Evolutionary conservation across 2,888 invertebrate species (phyloP), one percentile per base, ranked within the genome.

Genomic region (Hypomecis atomaria): DNA sequence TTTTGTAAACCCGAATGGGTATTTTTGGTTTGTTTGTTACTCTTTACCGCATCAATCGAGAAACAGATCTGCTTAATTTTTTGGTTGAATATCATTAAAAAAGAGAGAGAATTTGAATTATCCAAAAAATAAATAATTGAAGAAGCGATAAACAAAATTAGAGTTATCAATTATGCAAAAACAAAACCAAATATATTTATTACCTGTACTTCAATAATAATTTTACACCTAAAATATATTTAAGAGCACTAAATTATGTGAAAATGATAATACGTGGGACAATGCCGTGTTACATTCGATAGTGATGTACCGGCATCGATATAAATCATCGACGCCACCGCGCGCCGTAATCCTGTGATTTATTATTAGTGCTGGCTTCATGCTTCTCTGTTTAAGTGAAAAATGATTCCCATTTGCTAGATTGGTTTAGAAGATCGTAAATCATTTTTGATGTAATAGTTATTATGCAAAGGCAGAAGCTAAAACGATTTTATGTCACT

Each of bases 181-280:
- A 23, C 23, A 23, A 23, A 23, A n/a, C n/a, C n/a, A n/a, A 23
- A 23, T 23, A 23, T 23, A 23, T 23, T 23, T 23, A 23, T 23
- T 23, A 23, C 23, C 23, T 23, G 7, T 42, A 54, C 78, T 77
- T 4, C 44, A 50, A 49, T 33, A 47, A 48, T 59, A 54, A 59
- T 78, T 72, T 79, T 76, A 79, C 80, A 84, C 82, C 83, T 81
- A 87, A 89, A 89, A 88, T 88, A 87, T 85, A 77, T 76, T 75
- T 78, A 65, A 64, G 64, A 61, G 64, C 59, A 42, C 58, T 73
- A 73, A 73, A 73, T 73, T 64, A 64, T 58, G 55, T 71, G 72
- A 69, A 85, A 88, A 88, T 88, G 90, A 90, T 90, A 89, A 90
- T 87, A 84, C 82, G 83, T 82, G 74, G 72, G 81, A 86, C 85